Conservation (phyloP, 2,113 vertebrate genomes). For the Anarrhichthys ocellatus region DNA sequence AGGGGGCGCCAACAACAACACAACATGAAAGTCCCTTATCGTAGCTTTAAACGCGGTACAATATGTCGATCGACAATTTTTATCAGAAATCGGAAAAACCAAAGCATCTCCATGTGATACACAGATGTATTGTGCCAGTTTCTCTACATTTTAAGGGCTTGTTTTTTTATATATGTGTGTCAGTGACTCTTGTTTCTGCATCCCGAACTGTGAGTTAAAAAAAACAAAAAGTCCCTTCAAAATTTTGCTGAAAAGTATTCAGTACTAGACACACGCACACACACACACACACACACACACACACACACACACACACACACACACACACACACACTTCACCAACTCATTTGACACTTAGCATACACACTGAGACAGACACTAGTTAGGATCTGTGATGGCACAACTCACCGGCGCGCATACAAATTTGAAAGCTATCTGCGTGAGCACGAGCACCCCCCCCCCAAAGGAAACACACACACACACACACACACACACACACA, state of each 20-base stretch:
- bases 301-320: neutral
- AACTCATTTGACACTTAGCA: conserved; percentile 30
- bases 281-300: neutral
- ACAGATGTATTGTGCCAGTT: neutral
- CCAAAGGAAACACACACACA: neutral
- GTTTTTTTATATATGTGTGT: neutral
- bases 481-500: conserved; percentile 12
- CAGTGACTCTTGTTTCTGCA: conserved; percentile 2
- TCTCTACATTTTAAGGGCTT: neutral
- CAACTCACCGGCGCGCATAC: conserved; percentile 15
- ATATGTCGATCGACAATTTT: neutral
- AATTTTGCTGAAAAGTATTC: neutral
- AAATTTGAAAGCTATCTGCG: conserved; percentile 34
- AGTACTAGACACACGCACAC: neutral
- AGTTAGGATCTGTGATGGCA: conserved; percentile 48
- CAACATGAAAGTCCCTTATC: neutral
- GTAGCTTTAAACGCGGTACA: neutral
- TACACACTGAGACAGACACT: conserved; percentile 16
- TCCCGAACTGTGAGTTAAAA: neutral
- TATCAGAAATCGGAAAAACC: neutral
- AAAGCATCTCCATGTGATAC: neutral
- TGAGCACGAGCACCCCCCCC: neutral
- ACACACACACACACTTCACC: neutral
- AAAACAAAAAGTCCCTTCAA: neutral
- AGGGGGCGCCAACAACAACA: too few relatives aligned